Evolutionary conservation across 2,113 vertebrate species (phyloP).

Genomic region (Sebastes schlegelii): DNA sequence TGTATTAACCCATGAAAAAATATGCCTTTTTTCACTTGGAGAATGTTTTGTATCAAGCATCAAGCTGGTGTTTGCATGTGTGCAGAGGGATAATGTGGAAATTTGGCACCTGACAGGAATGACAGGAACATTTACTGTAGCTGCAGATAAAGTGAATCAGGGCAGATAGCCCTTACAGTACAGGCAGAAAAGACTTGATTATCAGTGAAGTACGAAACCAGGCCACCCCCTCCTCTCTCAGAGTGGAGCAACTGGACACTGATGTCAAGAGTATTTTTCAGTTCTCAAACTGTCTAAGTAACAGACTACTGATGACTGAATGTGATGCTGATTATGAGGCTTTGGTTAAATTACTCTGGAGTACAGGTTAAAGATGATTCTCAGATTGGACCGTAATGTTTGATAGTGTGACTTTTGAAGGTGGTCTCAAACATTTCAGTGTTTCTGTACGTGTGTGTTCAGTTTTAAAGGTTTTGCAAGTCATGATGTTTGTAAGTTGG

Average conservation of each 20-base stretch:
- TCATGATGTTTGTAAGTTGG: background rate
- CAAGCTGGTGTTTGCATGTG: constrained; percentile 15
- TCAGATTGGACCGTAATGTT: background rate
- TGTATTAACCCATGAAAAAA: background rate
- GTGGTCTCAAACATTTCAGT: background rate
- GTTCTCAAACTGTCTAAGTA: background rate
- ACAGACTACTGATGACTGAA: background rate
- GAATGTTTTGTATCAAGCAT: background rate
- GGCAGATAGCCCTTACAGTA: background rate
- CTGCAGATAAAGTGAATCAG: background rate
- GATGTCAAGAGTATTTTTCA: background rate
- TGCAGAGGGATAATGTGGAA: background rate
- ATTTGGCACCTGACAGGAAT: constrained; percentile 15
- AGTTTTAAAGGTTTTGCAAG: background rate
- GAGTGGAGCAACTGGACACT: background rate
- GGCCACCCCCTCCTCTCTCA: background rate
- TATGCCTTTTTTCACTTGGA: background rate
- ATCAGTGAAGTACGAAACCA: background rate
- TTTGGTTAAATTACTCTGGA: background rate
- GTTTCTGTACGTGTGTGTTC: background rate
- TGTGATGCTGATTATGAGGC: no score
- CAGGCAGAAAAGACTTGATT: constrained; percentile 8
- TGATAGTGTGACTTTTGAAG: background rate
- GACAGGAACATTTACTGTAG: background rate
- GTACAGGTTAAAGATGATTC: background rate